phyloP scores from a whole-genome alignment of 1,140 invertebrate species.

The Triops cancriformis region DNA sequence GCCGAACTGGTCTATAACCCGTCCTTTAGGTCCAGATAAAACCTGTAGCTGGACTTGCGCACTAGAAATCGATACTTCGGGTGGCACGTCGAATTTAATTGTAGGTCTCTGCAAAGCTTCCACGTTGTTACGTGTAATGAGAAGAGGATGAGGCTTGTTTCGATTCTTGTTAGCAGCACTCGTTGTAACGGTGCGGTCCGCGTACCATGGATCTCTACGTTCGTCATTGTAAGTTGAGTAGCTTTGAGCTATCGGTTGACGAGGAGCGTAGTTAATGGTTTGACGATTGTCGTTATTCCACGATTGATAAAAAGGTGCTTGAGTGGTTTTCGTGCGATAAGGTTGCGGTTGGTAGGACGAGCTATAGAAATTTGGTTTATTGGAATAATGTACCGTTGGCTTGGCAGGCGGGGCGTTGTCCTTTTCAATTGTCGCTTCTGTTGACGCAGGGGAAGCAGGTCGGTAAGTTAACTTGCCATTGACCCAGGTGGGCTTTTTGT shows the following conservation, averaged over 20 bases:
- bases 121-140: neutral
- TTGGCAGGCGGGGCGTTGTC: neutral
- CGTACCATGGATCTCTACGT: neutral
- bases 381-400: neutral
- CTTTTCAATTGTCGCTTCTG: neutral
- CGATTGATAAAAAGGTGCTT: neutral
- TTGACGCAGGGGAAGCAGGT: neutral
- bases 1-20: conserved; percentile 4
- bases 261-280: conserved; percentile 6
- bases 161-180: neutral
- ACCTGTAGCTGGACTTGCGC: conserved; percentile 17
- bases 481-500: conserved; percentile 18
- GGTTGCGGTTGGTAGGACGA: neutral
- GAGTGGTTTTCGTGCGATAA: neutral
- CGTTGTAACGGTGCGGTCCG: neutral
- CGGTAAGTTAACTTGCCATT: conserved; percentile 18
- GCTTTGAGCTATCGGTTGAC: neutral
- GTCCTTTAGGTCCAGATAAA: conserved; percentile 14
- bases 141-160: neutral
- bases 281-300: neutral
- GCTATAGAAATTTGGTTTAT: conserved; percentile 2
- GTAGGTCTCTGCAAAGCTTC: neutral
- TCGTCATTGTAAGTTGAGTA: conserved; percentile 14
- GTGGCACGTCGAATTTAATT: neutral
- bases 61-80: conserved; percentile 22